Percentiles rank a stretch among this genome's conserved stretches.
Evolutionary conservation across 2,888 invertebrate species (phyloP).

Genomic region (Epistrophe eligans): DNA sequence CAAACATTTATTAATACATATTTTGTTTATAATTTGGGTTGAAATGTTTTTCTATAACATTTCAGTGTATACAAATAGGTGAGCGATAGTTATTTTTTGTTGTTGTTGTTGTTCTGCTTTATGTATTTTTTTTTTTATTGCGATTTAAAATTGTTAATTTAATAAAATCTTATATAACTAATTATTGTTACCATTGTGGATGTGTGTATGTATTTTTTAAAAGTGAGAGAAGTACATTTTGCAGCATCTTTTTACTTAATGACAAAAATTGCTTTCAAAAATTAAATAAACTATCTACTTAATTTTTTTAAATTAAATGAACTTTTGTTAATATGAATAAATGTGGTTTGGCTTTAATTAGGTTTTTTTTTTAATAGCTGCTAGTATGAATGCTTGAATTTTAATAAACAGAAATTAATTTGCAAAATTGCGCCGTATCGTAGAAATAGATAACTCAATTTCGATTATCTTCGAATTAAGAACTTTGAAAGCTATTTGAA

Average conservation of each 20-base stretch:
- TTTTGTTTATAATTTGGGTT: slow-evolving; percentile 32
- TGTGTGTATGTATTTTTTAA: slow-evolving; percentile 76
- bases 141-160: slow-evolving; percentile 64
- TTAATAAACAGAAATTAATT: no score
- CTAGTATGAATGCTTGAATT: no score
- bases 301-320: neutral
- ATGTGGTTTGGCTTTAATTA: slow-evolving; percentile 7
- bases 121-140: slow-evolving; percentile 58
- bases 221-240: slow-evolving; percentile 67
- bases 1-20: slow-evolving; percentile 70
- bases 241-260: slow-evolving; percentile 27
- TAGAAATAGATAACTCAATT: no score
- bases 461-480: no score
- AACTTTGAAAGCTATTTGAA: no score
- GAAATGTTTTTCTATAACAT: slow-evolving; percentile 38
- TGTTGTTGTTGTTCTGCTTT: slow-evolving; percentile 69
- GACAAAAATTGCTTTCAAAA: neutral
- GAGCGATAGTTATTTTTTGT: slow-evolving; percentile 70
- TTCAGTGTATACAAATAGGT: slow-evolving; percentile 44
- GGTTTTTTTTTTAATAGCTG: no score
- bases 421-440: no score
- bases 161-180: slow-evolving; percentile 81
- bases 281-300: neutral
- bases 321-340: neutral
- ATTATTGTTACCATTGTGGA: slow-evolving; percentile 84